Conservation (phyloP, 2,113 vertebrate genomes). For the Platichthys stellatus region DNA sequence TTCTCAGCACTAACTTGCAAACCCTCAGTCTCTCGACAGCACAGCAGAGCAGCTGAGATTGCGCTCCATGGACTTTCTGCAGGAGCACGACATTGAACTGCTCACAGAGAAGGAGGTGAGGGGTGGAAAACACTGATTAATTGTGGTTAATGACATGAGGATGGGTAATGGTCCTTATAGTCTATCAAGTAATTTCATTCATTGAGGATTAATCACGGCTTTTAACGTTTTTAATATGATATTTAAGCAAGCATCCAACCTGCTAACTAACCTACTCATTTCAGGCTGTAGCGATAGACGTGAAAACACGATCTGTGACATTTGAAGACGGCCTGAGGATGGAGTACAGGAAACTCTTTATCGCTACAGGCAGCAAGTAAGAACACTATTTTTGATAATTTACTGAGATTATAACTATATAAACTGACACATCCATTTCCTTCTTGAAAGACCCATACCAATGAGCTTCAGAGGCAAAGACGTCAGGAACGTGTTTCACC, state of each 20-base stretch:
- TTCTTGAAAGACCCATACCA: constrained; percentile 87
- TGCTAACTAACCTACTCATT: constrained; percentile 15
- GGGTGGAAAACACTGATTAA: not conserved
- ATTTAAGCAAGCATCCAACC: not conserved
- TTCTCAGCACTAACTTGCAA: constrained; percentile 46
- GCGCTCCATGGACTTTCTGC: constrained; percentile 92
- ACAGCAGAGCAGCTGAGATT: constrained; percentile 92
- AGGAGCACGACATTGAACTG: constrained; percentile 92
- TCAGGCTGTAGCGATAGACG: constrained; percentile 90
- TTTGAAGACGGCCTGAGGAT: constrained; percentile 95
- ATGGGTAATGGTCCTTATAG: not conserved
- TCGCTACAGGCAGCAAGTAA: constrained; percentile 95
- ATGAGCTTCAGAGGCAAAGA: constrained; percentile 95
- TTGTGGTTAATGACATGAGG: not conserved
- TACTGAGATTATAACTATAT: not conserved
- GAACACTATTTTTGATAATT: constrained; percentile 18
- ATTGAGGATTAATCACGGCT: not conserved
- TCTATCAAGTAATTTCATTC: not conserved
- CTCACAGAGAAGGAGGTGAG: constrained; percentile 94
- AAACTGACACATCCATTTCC: constrained; percentile 3
- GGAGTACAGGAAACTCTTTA: constrained; percentile 95
- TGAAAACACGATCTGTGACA: constrained; percentile 88
- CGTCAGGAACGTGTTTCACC: constrained; percentile 91
- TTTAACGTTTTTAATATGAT: not conserved
- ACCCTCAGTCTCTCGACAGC: constrained; percentile 90